Evolutionary conservation across 2,888 invertebrate genomes (phyloP), one percentile per base, ranked within the genome.

Genomic region (Emmelina monodactyla): DNA sequence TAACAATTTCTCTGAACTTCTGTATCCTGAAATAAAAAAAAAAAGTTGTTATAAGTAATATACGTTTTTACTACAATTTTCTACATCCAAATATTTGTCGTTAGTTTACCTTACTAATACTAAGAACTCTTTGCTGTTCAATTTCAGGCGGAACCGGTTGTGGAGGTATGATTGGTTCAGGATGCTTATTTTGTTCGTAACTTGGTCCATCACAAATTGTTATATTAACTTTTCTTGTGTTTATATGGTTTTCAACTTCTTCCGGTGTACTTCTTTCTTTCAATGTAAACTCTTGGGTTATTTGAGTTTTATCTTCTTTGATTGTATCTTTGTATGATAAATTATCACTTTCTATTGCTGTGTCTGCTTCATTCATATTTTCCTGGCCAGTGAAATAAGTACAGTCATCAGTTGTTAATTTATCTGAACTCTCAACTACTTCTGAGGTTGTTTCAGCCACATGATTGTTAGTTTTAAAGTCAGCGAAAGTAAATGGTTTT

Each of bases 1-100:
- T 93, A 87, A 13, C 94, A 91, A 37, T 87, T 85, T 41, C 91
- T 83, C 56, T 90, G 91, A 12, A 93, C 92, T 55, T 94, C 94
- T 35, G 89, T 88, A 61, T 96, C 91, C 89, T 90, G 71, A 34
- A 19, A 19, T 14, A 14, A 31, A 31, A 28, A 11, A 13, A 29
- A 29, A 19, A 6, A 19, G 19, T 19, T 19, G 9, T 19, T 19
- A 19, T 19, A 9, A 19, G 19, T 7, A 25, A 19, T 19, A 19
- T 19, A 19, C 9, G 9, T 19, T 19, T 5, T 9, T 19, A 19
- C 19, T 9, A 19, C 19, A 19, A 19, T 6, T 19, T 6, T 19
- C 19, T 19, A 19, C 19, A 9, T 6, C 19, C 9, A 5, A 19
- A 25, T 25, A 25, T n/a, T 7, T 10, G 12, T 6, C 12, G 7